Conservation (phyloP, 2,888 invertebrate genomes). For the Chloromyia formosa region DNA sequence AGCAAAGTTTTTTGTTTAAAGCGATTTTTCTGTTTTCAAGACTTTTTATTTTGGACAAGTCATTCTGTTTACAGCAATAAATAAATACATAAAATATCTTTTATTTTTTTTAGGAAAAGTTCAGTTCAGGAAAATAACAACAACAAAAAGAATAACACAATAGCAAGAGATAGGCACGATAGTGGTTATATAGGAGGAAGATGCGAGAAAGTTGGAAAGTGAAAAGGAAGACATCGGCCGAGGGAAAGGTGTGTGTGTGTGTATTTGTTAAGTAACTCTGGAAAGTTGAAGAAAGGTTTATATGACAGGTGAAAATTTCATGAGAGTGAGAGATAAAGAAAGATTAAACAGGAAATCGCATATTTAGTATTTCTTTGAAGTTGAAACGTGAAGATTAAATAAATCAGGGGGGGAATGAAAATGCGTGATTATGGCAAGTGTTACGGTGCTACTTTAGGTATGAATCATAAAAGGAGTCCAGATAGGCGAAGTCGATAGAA, state of each 20-base stretch:
- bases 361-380: neutral
- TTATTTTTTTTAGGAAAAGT: neutral
- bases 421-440: conserved; percentile 27
- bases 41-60: conserved; percentile 5
- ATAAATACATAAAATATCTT: neutral
- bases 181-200: conserved; percentile 1
- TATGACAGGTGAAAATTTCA: conserved; percentile 3
- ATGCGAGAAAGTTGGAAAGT: conserved; percentile 20
- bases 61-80: conserved; percentile 4
- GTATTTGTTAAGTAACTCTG: neutral
- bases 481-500: too few species aligned
- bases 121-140: neutral
- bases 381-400: neutral
- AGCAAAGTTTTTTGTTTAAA: too few species aligned
- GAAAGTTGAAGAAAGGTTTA: neutral
- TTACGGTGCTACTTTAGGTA: conserved; percentile 15
- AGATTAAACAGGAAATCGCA: neutral
- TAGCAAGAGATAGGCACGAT: too few species aligned
- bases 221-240: conserved; percentile 16
- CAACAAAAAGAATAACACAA: neutral
- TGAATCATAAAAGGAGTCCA: too few species aligned
- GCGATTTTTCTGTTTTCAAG: neutral
- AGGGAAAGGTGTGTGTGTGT: neutral
- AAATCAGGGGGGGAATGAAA: neutral
- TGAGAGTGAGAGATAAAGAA: neutral